Conservation (phyloP, 2,797 vertebrate species). For the Sebastolobus altivelis region DNA sequence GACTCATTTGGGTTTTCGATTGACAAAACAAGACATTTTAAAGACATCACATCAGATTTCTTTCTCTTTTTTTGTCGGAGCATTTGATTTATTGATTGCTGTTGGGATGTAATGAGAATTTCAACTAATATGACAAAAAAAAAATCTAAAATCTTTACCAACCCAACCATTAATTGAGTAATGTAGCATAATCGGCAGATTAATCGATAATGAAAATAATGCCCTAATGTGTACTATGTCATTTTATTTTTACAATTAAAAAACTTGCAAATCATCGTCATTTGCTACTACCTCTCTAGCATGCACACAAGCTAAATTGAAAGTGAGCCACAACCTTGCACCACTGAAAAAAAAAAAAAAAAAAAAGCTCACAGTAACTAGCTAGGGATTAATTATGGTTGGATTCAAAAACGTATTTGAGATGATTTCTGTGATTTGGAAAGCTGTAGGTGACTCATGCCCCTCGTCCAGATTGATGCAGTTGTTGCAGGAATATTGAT, state of each 20-base stretch:
- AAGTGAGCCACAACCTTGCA: not conserved
- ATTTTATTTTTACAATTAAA: conserved; percentile 2
- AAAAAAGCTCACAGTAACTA: not conserved
- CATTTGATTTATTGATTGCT: no score
- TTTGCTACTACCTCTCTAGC: not conserved
- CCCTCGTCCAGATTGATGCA: not conserved
- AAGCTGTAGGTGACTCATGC: not conserved
- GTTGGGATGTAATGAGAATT: not conserved
- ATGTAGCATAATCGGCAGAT: no score
- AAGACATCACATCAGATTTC: no score
- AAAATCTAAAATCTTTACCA: no score
- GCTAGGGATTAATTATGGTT: not conserved
- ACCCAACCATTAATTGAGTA: no score
- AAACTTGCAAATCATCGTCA: not conserved
- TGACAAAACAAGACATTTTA: no score
- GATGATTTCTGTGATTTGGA: not conserved
- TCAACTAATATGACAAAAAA: no score
- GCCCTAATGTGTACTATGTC: not conserved
- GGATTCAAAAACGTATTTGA: not conserved
- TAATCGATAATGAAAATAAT: no score
- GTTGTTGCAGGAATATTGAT: not conserved
- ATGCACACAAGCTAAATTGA: not conserved
- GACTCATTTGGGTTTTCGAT: no score
- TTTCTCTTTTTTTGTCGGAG: no score
- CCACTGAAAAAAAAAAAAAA: not conserved